These are phyloP conservation scores for Clinocottus analis DNA, from an alignment of 2,113 vertebrate species.

Conservation along the genomic window DNA sequence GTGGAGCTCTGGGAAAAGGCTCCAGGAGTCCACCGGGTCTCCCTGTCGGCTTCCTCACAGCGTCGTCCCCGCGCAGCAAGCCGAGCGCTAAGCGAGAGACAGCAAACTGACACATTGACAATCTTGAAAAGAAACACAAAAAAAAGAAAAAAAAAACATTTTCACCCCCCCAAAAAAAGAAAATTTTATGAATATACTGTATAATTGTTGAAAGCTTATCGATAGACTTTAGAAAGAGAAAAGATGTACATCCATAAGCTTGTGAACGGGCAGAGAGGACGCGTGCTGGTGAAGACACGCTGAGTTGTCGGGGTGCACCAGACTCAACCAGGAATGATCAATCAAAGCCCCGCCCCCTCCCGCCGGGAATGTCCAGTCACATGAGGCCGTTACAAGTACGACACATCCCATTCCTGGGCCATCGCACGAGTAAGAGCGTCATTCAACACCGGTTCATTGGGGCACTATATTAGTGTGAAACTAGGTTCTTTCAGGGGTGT, in stretches of 20 bases:
- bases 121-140: conserved; percentile 53
- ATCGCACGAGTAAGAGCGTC: not conserved
- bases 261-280: conserved; percentile 55
- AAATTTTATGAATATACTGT: conserved; percentile 66
- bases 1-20: conserved; percentile 31
- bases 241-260: conserved; percentile 66
- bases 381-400: conserved; percentile 29
- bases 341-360: conserved; percentile 23
- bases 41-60: conserved; percentile 47
- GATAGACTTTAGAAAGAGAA: conserved; percentile 62
- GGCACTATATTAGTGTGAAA: not conserved
- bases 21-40: conserved; percentile 44
- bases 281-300: conserved; percentile 18
- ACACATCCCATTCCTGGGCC: conserved; percentile 7
- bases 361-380: conserved; percentile 67
- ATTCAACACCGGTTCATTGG: not conserved
- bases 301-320: conserved; percentile 16
- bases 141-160: conserved; percentile 38
- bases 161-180: conserved; percentile 42
- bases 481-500: not conserved
- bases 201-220: conserved; percentile 76
- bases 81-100: conserved; percentile 22
- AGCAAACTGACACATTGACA: conserved; percentile 60
- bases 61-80: conserved; percentile 46
- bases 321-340: conserved; percentile 54